These are phyloP conservation scores for Chaetodon trifascialis DNA, from an alignment of 2,113 vertebrate genomes.

Conservation along the genomic window DNA sequence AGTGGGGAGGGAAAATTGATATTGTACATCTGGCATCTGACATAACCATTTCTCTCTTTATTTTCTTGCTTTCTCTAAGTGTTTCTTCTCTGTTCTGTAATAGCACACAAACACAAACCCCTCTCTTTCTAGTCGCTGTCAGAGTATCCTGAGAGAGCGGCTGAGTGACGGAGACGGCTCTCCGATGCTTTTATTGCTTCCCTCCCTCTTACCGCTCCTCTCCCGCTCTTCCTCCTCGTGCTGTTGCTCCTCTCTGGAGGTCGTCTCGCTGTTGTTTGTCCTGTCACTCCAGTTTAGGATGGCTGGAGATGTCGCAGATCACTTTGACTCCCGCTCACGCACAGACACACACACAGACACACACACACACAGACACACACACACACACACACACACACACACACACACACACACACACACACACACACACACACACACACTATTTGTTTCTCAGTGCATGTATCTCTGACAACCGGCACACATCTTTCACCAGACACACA, in stretches of 20 bases:
- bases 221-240: conserved; percentile 9
- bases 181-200: conserved; percentile 43
- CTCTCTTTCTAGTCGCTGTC: conserved; percentile 10
- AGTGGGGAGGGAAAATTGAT: neutral
- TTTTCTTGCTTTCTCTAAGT: conserved; percentile 8
- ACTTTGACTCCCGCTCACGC: conserved; percentile 22
- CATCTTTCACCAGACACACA: neutral
- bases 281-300: conserved; percentile 46
- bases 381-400: neutral
- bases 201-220: conserved; percentile 11
- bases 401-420: no score
- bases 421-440: neutral
- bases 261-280: conserved; percentile 35
- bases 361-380: no score
- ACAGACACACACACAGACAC: no score
- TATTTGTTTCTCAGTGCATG: conserved; percentile 16
- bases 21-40: conserved; percentile 16
- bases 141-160: conserved; percentile 31
- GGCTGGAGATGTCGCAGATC: conserved; percentile 22
- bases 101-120: conserved; percentile 16
- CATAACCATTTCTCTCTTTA: neutral
- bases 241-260: conserved; percentile 17
- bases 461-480: conserved; percentile 22
- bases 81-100: conserved; percentile 16
- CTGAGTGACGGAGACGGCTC: conserved; percentile 35